These are phyloP conservation scores for Rhagoletis pomonella DNA, from an alignment of 1,140 invertebrate species.

Conservation along the genomic window DNA sequence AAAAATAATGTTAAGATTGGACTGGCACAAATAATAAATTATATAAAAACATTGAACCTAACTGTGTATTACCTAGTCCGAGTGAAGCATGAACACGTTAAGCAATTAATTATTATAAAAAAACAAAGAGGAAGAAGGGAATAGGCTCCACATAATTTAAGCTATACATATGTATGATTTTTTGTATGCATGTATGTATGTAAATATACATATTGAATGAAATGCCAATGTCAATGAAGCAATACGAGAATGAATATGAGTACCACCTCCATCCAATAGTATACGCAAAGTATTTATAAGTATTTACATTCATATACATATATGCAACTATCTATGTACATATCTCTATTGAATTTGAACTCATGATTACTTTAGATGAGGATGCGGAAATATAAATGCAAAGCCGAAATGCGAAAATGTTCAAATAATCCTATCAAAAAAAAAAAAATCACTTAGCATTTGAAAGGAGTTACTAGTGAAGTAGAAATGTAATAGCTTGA, in stretches of 20 bases:
- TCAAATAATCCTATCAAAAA: too few relatives aligned
- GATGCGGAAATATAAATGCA: constrained; percentile 15
- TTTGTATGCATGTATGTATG: background rate
- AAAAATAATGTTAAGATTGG: constrained; percentile 62
- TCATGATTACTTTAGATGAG: background rate
- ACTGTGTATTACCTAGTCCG: constrained; percentile 8
- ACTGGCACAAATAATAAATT: constrained; percentile 48
- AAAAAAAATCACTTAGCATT: too few relatives aligned
- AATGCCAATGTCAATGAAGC: constrained; percentile 31
- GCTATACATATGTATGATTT: background rate
- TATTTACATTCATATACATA: background rate
- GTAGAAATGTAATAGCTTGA: background rate
- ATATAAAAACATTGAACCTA: background rate
- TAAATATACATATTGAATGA: background rate
- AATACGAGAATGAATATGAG: constrained; percentile 18
- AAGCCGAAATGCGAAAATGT: background rate
- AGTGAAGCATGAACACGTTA: background rate
- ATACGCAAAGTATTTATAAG: background rate
- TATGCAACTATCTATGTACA: constrained; percentile 28
- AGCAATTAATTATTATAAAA: constrained; percentile 6
- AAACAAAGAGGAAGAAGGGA: background rate
- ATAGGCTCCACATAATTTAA: background rate
- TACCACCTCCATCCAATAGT: constrained; percentile 11
- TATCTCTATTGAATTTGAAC: background rate
- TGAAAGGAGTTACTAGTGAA: background rate